A percentile compares a stretch with the other conserved stretches of the same genome.
phyloP scores from a whole-genome alignment of 2,888 invertebrate genomes.

The Pasiphila rectangulata region DNA sequence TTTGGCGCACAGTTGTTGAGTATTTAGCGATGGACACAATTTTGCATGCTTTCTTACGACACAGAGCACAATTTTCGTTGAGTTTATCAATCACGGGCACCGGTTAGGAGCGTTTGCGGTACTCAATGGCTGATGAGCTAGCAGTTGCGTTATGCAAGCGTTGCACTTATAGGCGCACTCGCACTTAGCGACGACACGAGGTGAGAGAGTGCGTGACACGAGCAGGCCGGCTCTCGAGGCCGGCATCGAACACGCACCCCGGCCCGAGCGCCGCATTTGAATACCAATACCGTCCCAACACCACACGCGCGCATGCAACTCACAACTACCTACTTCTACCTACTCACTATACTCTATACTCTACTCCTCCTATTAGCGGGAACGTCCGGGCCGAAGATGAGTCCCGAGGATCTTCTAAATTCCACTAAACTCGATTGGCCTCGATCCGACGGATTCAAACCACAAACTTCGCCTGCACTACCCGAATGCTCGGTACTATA shows the following conservation, averaged over 20 bases:
- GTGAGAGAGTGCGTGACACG: conserved; percentile 80
- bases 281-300: conserved; percentile 85
- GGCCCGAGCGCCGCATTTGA: conserved; percentile 84
- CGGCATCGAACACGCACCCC: conserved; percentile 60
- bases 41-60: conserved; percentile 80
- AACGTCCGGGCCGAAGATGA: conserved; percentile 66
- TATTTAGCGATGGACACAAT: conserved; percentile 81
- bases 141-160: conserved; percentile 55
- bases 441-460: conserved; percentile 67
- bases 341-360: conserved; percentile 71
- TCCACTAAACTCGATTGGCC: conserved; percentile 47
- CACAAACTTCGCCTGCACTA: conserved; percentile 67
- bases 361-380: conserved; percentile 75
- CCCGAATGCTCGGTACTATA: conserved; percentile 71
- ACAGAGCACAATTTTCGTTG: conserved; percentile 77
- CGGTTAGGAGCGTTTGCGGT: conserved; percentile 67
- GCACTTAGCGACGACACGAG: conserved; percentile 78
- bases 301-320: conserved; percentile 80
- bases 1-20: conserved; percentile 81
- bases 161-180: conserved; percentile 77
- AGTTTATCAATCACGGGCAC: conserved; percentile 78
- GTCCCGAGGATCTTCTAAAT: conserved; percentile 72
- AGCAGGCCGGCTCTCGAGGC: conserved; percentile 40
- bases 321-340: conserved; percentile 77
- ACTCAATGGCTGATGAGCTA: conserved; percentile 40